Evolutionary conservation across 2,113 vertebrate species (phyloP).

Genomic region (Okapia johnstoni): DNA sequence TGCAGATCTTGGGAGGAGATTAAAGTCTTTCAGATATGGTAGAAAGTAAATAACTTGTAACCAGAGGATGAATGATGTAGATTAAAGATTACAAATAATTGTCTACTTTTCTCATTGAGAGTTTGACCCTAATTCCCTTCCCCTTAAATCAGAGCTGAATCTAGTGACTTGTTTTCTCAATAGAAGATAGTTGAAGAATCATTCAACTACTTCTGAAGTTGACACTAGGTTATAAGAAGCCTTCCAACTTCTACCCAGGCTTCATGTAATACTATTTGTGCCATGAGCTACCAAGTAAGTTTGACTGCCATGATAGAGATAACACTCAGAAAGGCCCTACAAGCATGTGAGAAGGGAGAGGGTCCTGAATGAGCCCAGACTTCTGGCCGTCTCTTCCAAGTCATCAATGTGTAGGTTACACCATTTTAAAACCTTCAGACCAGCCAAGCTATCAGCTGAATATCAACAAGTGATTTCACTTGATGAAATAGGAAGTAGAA

Average conservation of each 20-base stretch:
- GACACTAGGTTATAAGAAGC: neutral
- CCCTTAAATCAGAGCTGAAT: neutral
- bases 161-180: neutral
- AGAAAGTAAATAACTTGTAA: neutral
- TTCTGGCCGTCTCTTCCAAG: neutral
- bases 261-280: neutral
- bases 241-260: neutral
- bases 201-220: neutral
- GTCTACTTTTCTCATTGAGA: neutral
- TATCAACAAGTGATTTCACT: neutral
- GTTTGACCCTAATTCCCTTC: neutral
- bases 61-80: neutral
- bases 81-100: neutral
- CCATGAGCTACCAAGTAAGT: neutral
- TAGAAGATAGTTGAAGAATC: neutral
- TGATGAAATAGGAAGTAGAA: neutral
- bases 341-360: neutral
- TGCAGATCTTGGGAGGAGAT: neutral
- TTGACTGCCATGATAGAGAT: neutral
- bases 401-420: neutral
- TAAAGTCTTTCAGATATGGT: neutral
- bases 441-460: neutral
- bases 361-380: neutral
- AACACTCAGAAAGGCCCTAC: neutral
- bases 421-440: neutral